Conservation (phyloP, 1,140 invertebrate species). For the Macrocentrus cingulum region DNA sequence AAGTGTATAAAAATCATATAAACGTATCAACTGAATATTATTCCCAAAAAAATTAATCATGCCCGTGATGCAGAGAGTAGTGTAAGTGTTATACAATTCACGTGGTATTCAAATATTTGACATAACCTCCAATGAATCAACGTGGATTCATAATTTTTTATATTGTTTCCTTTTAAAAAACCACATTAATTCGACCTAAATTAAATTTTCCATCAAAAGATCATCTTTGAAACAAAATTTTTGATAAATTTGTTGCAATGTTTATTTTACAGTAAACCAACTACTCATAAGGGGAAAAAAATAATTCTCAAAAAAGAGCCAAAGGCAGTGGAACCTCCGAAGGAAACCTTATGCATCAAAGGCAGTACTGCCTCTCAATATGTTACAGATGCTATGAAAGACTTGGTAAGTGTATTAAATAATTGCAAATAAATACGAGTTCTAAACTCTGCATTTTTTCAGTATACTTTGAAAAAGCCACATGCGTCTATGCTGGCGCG, state of each 20-base stretch:
- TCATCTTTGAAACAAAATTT: too few relatives aligned
- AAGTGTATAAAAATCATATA: too few relatives aligned
- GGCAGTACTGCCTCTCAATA: constrained; percentile 81
- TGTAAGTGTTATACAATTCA: constrained; percentile 57
- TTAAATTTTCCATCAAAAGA: too few relatives aligned
- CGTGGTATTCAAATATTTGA: too few relatives aligned
- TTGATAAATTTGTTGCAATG: too few relatives aligned
- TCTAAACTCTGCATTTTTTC: constrained; percentile 46
- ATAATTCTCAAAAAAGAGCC: constrained; percentile 79
- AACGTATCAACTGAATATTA: too few relatives aligned
- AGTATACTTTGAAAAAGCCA: constrained; percentile 84
- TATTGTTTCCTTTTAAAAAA: too few relatives aligned
- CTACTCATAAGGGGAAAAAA: constrained; percentile 85
- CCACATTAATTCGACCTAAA: too few relatives aligned
- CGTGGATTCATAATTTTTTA: constrained; percentile 16
- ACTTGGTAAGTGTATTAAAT: constrained; percentile 73
- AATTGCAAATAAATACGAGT: too few relatives aligned
- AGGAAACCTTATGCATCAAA: constrained; percentile 82
- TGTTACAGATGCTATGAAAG: constrained; percentile 78
- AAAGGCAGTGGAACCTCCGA: constrained; percentile 86
- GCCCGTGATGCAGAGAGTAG: constrained; percentile 53
- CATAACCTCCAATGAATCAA: neutral
- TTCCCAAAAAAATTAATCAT: constrained; percentile 39
- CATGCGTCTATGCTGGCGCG: constrained; percentile 74
- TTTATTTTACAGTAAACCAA: constrained; percentile 80